Conservation (phyloP, 2,888 invertebrate genomes). For the Augiades crinisus region DNA sequence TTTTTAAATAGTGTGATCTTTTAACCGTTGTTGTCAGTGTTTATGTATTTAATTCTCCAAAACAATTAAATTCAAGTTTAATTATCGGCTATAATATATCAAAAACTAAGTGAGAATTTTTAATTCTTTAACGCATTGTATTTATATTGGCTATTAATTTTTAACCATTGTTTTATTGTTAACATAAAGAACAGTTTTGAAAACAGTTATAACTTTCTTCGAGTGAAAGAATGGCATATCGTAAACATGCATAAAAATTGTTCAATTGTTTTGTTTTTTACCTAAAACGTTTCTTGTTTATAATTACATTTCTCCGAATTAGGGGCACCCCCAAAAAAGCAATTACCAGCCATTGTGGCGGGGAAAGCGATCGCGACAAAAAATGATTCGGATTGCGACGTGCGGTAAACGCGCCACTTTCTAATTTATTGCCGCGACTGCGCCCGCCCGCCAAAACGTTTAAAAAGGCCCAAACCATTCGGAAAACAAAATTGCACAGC, state of each 20-base stretch:
- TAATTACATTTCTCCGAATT: conserved; percentile 30
- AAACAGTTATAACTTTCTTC: neutral
- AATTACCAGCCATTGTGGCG: conserved; percentile 44
- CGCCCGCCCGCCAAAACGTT: conserved; percentile 39
- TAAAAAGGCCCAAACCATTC: conserved; percentile 45
- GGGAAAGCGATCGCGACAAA: conserved; percentile 56
- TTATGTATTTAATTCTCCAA: too few species aligned
- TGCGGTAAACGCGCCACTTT: conserved; percentile 48
- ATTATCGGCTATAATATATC: too few species aligned
- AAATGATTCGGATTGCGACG: conserved; percentile 43
- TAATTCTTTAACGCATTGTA: too few species aligned
- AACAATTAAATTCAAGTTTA: too few species aligned
- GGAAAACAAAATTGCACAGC: conserved; percentile 51
- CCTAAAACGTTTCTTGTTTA: conserved; percentile 4
- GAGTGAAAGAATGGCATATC: too few species aligned
- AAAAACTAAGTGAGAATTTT: too few species aligned
- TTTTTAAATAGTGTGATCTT: too few species aligned
- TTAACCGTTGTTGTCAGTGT: too few species aligned
- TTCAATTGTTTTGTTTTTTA: conserved; percentile 6
- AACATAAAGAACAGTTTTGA: too few species aligned
- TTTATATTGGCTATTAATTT: too few species aligned
- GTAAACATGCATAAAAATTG: too few species aligned
- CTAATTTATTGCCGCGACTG: conserved; percentile 59
- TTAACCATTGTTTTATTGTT: too few species aligned
- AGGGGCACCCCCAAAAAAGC: conserved; percentile 42